Percentiles rank a stretch among this genome's conserved stretches.
Evolutionary conservation across 2,113 vertebrate genomes (phyloP).

Genomic region (Prunella fulvescens): DNA sequence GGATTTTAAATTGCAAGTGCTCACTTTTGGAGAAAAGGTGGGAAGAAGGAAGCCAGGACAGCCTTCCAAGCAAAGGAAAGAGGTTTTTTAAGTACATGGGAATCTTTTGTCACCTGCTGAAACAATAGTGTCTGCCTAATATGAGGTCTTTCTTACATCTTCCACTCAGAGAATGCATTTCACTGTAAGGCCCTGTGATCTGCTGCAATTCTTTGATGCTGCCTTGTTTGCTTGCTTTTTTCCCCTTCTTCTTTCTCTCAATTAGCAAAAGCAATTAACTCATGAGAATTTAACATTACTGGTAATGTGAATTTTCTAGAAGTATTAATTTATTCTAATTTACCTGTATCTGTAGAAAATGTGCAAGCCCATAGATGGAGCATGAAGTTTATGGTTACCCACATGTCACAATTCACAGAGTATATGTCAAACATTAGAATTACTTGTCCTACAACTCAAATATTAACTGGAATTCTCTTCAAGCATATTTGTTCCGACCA

Average conservation of each 20-base stretch:
- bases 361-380: not conserved
- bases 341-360: not conserved
- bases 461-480: not conserved
- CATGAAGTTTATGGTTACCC: not conserved
- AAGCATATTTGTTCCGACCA: not conserved
- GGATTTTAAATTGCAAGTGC: not conserved
- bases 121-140: not conserved
- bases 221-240: not conserved
- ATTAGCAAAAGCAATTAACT: not conserved
- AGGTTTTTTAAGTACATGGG: not conserved
- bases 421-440: not conserved
- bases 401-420: not conserved
- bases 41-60: not conserved
- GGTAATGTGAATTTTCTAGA: not conserved
- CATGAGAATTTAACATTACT: not conserved
- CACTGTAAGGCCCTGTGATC: not conserved
- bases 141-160: not conserved
- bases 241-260: not conserved
- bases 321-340: not conserved
- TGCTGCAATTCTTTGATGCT: not conserved
- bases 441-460: not conserved
- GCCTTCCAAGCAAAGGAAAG: not conserved
- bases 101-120: not conserved
- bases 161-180: not conserved
- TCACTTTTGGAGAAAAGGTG: not conserved